A percentile compares a stretch with the other conserved stretches of the same genome.
Evolutionary conservation across 2,797 vertebrate species (phyloP).

Genomic region (Ispidina lecontei): DNA sequence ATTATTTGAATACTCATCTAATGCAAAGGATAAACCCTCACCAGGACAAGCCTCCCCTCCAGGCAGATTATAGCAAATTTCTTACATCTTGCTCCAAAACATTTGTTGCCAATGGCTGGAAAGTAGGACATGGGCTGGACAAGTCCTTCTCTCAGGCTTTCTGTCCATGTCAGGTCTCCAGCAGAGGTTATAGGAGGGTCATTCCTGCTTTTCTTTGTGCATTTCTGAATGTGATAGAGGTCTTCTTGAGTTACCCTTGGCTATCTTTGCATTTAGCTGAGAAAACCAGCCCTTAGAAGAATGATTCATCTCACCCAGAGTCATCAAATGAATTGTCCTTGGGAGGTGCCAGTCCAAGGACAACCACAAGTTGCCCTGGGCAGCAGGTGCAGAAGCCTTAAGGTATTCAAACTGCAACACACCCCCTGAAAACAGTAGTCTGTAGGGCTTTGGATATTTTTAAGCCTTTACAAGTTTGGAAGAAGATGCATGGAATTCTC

Average conservation of each 20-base stretch:
- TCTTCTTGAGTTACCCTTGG: no score
- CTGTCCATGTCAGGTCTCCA: not conserved
- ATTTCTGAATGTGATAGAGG: not conserved
- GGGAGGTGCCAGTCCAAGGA: not conserved
- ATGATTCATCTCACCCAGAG: fast-evolving
- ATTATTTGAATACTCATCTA: not conserved
- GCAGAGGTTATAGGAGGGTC: not conserved
- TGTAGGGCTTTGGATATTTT: not conserved
- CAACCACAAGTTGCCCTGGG: fast-evolving
- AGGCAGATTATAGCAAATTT: not conserved
- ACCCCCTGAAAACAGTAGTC: fast-evolving
- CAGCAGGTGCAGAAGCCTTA: fast-evolving
- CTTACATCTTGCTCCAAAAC: not conserved
- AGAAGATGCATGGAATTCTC: not conserved
- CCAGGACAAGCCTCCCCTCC: not conserved
- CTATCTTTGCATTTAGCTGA: not conserved
- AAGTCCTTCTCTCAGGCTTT: not conserved
- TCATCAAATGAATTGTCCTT: fast-evolving
- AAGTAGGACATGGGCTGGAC: not conserved
- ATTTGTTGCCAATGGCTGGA: not conserved
- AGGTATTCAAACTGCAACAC: not conserved
- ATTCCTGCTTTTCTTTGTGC: not conserved
- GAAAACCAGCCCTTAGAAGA: not conserved
- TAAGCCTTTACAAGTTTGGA: not conserved
- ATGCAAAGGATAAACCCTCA: not conserved